Evolutionary conservation across 1,140 invertebrate genomes (phyloP), one percentile per base, ranked within the genome.

Genomic region (Oscheius sp.): DNA sequence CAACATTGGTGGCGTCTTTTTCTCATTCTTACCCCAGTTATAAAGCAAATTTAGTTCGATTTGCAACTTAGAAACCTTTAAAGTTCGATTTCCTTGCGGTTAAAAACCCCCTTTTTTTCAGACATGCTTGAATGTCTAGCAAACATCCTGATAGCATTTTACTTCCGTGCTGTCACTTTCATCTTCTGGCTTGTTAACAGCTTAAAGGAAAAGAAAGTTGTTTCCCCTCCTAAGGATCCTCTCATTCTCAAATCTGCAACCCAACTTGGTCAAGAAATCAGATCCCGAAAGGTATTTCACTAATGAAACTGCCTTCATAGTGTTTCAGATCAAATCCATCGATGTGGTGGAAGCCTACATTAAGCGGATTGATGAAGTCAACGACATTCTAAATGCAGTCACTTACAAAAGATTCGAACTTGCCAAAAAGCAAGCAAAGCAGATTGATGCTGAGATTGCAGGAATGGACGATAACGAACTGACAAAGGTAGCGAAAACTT

Each of bases 271-370:
- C 18, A 36, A 38, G 23, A 23, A 18, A 71, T 71, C 52, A 36
- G 61, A n/a, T 3, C 73, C 2, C 73, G 52, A 20, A 36, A 71
- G 68, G 68, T 71, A 71, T n/a, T n/a, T n/a, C n/a, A n/a, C n/a
- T n/a, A n/a, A n/a, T n/a, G n/a, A n/a, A n/a, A n/a, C n/a, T n/a
- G n/a, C n/a, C n/a, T n/a, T n/a, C n/a, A n/a, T n/a, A n/a, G n/a
- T n/a, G n/a, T 42, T 66, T 67, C 46, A 68, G 66, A 31, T 68
- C 29, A 65, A 28, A 55, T 65, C 66, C 29, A 4, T 28, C 46
- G 66, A 68, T 29, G 13, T 68, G 3, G 52, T 68, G 26, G 35
- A 68, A 18, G 46, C 66, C 18, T 68, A 68, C 66, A 68, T 68
- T 34, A 55, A 62, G 15, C 49, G 66, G 15, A 68, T 68, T 26